phyloP scores from a whole-genome alignment of 2,113 vertebrate species.

The Prolemur simus region DNA sequence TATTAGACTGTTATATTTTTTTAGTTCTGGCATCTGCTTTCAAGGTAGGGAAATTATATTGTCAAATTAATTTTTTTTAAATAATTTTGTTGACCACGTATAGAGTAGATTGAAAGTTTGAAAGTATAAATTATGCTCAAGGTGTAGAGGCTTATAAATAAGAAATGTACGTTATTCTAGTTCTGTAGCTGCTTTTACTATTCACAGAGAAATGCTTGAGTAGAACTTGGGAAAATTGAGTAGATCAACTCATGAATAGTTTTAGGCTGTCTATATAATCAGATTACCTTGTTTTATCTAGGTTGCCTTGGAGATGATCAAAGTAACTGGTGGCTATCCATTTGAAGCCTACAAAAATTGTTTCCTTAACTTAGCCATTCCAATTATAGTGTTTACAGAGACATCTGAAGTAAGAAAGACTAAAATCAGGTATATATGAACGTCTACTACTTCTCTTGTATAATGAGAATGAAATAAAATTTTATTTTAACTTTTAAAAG shows the following conservation, averaged over 20 bases:
- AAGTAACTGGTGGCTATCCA: slow-evolving; percentile 90
- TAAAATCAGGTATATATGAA: slow-evolving; percentile 90
- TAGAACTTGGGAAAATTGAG: slow-evolving; percentile 7
- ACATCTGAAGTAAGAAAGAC: slow-evolving; percentile 92
- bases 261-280: slow-evolving; percentile 23
- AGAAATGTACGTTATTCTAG: not conserved
- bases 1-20: not conserved
- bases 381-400: slow-evolving; percentile 95
- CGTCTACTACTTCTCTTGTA: not conserved
- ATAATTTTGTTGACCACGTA: not conserved
- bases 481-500: slow-evolving; percentile 24
- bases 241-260: not conserved
- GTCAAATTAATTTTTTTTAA: not conserved
- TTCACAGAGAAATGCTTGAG: slow-evolving; percentile 20
- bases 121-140: slow-evolving; percentile 33
- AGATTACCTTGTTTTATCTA: slow-evolving; percentile 76
- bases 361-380: slow-evolving; percentile 98
- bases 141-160: not conserved
- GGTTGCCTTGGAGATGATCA: slow-evolving; percentile 97
- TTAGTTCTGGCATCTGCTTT: not conserved
- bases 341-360: slow-evolving; percentile 97
- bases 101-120: not conserved
- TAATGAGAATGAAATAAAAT: slow-evolving; percentile 42
- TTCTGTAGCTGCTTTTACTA: not conserved
- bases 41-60: not conserved